phyloP scores from a whole-genome alignment of 2,797 vertebrate species.

The Microctenopoma lineatum region DNA sequence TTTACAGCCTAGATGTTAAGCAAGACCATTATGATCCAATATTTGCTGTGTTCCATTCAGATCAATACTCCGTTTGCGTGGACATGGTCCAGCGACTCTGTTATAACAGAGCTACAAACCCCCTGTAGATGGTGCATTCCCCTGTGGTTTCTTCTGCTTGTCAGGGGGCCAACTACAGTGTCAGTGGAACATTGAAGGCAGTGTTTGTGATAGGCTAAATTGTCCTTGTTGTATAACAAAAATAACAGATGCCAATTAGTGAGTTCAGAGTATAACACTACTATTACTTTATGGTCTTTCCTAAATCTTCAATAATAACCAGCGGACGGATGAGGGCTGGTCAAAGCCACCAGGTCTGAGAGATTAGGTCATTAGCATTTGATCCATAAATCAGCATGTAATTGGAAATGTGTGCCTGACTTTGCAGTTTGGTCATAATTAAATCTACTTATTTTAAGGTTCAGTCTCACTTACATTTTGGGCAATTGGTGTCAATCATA shows the following conservation, averaged over 20 bases:
- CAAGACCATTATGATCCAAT: conserved; percentile 43
- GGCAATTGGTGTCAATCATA: background rate
- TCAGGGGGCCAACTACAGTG: conserved; percentile 9
- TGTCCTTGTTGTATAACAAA: conserved; percentile 24
- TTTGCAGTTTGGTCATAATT: conserved; percentile 22
- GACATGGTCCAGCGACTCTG: conserved; percentile 28
- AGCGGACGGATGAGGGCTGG: conserved; percentile 20
- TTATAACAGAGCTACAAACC: conserved; percentile 19
- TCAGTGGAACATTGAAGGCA: conserved; percentile 19
- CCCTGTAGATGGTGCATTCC: conserved; percentile 29
- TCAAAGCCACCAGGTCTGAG: conserved; percentile 7
- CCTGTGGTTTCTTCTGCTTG: conserved; percentile 18
- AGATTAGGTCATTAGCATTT: conserved; percentile 19
- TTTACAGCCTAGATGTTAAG: conserved; percentile 43
- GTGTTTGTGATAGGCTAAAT: conserved; percentile 20
- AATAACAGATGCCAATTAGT: conserved; percentile 27
- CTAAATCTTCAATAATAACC: conserved; percentile 4
- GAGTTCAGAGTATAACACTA: conserved; percentile 12
- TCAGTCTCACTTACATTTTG: conserved; percentile 17
- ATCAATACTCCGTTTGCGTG: conserved; percentile 64
- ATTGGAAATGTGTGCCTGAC: conserved; percentile 3
- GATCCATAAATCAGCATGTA: conserved; percentile 16
- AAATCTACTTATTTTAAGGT: conserved; percentile 21
- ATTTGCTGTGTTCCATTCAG: conserved; percentile 28
- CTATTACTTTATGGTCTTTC: conserved; percentile 11